Evolutionary conservation across 2,113 vertebrate genomes (phyloP).

Genomic region (Gorsachius goisagi): DNA sequence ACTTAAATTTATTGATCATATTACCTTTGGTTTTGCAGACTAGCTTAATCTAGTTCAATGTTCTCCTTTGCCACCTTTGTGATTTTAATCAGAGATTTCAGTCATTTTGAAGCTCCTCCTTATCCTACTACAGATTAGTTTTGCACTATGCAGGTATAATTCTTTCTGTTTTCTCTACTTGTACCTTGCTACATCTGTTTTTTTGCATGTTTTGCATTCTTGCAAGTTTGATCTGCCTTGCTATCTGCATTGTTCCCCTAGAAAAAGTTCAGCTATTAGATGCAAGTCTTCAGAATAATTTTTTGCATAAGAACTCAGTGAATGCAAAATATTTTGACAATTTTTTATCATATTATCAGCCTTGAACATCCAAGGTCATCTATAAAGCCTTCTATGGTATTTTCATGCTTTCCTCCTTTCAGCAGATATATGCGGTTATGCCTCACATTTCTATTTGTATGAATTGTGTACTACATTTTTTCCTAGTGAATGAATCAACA

Average conservation of each 20-base stretch:
- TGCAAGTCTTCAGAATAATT: not conserved
- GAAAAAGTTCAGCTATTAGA: not conserved
- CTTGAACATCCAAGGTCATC: not conserved
- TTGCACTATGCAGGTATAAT: not conserved
- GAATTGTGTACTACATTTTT: not conserved
- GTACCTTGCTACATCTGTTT: not conserved
- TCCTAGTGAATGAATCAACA: not conserved
- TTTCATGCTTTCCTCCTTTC: not conserved
- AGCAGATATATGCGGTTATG: not conserved
- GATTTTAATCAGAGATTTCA: not conserved
- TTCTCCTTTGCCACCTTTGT: not conserved
- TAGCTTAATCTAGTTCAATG: not conserved
- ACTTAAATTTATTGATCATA: not conserved
- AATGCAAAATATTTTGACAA: not conserved
- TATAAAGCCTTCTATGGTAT: not conserved
- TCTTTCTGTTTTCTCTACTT: not conserved
- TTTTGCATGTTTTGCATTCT: not conserved
- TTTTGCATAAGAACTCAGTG: not conserved
- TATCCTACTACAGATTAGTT: not conserved
- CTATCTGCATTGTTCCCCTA: not conserved
- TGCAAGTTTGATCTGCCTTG: not conserved
- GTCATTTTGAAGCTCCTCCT: not conserved
- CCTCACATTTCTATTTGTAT: not conserved
- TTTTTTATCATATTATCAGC: not conserved
- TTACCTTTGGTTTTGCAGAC: not conserved